Conservation (phyloP, 2,797 vertebrate species). For the Gallirallus australis region DNA sequence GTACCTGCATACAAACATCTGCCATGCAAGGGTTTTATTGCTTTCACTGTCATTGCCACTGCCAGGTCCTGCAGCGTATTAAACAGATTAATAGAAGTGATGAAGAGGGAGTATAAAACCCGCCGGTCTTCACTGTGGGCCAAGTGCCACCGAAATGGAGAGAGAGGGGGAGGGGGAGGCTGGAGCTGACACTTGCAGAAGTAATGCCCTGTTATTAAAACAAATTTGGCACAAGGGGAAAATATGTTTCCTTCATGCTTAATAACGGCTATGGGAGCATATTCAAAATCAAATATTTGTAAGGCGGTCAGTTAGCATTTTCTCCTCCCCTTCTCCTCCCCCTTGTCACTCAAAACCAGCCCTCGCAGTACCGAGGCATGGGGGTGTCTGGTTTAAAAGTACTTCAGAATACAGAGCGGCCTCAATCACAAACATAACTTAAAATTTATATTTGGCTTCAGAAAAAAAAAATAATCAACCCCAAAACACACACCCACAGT, state of each 20-base stretch:
- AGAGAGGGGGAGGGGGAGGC: neutral
- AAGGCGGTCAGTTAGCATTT: neutral
- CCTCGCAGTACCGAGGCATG: accelerated
- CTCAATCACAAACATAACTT: neutral
- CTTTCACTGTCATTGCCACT: constrained; percentile 80
- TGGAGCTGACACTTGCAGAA: constrained; percentile 19
- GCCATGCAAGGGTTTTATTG: constrained; percentile 85
- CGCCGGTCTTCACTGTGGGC: constrained; percentile 84
- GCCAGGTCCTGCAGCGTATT: constrained; percentile 88
- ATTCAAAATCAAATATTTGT: constrained; percentile 17
- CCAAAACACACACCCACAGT: neutral
- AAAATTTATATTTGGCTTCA: neutral
- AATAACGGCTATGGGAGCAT: neutral
- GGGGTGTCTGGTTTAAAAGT: neutral
- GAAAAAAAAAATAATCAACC: neutral
- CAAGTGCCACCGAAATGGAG: neutral
- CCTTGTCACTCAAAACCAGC: neutral
- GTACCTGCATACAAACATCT: neutral
- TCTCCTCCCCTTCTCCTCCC: neutral
- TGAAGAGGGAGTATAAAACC: constrained; percentile 84
- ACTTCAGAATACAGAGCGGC: neutral
- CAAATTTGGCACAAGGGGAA: constrained; percentile 9
- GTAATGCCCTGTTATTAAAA: neutral
- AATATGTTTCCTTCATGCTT: constrained; percentile 24
- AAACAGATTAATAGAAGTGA: constrained; percentile 91